Evolutionary conservation across 1,140 invertebrate species (phyloP), one percentile per base, ranked within the genome.

Genomic region (Eumaeus atala): DNA sequence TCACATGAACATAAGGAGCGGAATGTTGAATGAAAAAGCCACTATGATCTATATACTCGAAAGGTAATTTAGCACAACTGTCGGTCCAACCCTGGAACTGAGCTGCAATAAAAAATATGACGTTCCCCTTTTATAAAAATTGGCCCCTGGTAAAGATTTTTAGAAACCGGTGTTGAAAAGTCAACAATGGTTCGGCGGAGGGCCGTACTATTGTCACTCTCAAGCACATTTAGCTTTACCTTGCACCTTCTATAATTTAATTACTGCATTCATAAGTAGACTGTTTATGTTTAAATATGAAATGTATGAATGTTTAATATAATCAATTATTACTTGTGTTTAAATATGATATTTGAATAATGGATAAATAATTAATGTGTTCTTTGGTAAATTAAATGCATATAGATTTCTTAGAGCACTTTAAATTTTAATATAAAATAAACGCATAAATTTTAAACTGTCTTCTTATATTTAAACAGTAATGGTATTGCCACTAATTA

Each of bases 101-200:
- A 40, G 8, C 8, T 7, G 12, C 17, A 9, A 44, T 14, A 44
- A 44, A 44, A 40, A 44, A 44, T 16, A 16, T 40, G 14, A 44
- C 14, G 12, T 44, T 44, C 40, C 40, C 40, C 40, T 44, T 44
- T 28, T 6, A 28, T 44, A 44, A 12, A 16, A 44, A 16, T 17
- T 14, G 40, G 14, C 40, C 40, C 40, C 40, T 40, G 12, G 12
- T 14, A 9, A 44, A 44, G 40, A 44, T 44, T 44, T 44, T n/a
- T n/a, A n/a, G 40, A 14, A 9, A 44, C 40, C 40, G 40, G 40
- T 44, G 40, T 44, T 44, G 40, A 44, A 44, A 44, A 44, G 40
- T 44, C 40, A 44, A 44, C 40, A 44, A 44, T 44, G 17, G 40
- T 9, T 44, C 16, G 21, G 40, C 16, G 21, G 40, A 17, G 40